These are phyloP conservation scores for Cerastis rubricosa DNA, from an alignment of 2,888 invertebrate genomes.

Conservation along the genomic window DNA sequence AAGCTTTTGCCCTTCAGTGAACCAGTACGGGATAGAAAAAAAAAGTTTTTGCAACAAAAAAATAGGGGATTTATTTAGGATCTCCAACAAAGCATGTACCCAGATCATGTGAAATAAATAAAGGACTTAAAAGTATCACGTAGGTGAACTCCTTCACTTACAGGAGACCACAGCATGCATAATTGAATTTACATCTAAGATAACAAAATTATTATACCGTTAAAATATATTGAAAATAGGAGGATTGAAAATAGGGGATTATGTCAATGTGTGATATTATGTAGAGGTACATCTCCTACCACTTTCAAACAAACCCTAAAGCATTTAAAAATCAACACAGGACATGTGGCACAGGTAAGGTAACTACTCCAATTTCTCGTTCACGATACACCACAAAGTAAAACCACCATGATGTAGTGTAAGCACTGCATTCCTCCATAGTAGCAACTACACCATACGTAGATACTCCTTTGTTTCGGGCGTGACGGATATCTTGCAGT, in stretches of 20 bases:
- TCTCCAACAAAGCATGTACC: too few species aligned
- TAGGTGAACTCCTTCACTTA: too few species aligned
- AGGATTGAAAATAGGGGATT: not conserved
- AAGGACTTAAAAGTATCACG: too few species aligned
- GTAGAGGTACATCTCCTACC: not conserved
- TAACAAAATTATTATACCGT: too few species aligned
- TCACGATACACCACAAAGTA: not conserved
- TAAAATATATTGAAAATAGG: too few species aligned
- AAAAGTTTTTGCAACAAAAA: too few species aligned
- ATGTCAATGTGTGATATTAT: not conserved
- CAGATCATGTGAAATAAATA: too few species aligned
- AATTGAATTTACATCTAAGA: too few species aligned
- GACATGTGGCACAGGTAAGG: not conserved
- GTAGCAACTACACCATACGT: not conserved
- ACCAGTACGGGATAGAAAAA: too few species aligned
- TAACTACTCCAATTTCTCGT: not conserved
- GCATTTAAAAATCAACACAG: not conserved
- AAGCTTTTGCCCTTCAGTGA: too few species aligned
- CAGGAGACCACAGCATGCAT: too few species aligned
- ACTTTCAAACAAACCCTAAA: not conserved
- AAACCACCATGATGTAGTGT: not conserved
- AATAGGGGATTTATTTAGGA: too few species aligned
- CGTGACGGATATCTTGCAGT: conserved; percentile 34
- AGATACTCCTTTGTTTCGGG: conserved; percentile 3
- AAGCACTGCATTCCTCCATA: not conserved